Evolutionary conservation across 1,140 invertebrate genomes (phyloP).

Genomic region (Leptopilina clavipes): DNA sequence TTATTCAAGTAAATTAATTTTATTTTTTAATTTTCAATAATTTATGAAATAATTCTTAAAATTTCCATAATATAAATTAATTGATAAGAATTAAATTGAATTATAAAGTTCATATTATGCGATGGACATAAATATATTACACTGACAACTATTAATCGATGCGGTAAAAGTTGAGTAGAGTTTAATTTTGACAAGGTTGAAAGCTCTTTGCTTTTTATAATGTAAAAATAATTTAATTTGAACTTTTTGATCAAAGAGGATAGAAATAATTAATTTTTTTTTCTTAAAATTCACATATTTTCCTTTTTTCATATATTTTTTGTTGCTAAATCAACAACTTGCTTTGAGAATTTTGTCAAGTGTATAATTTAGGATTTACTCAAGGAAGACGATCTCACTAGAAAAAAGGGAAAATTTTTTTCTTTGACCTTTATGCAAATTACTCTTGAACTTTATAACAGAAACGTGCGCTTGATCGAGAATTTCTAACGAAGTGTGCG

Average conservation of each 20-base stretch:
- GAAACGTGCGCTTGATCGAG: slow-evolving; percentile 26
- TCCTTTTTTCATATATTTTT: background rate
- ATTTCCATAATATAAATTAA: no score
- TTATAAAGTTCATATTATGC: background rate
- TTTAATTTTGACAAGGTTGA: background rate
- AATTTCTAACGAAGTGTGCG: background rate
- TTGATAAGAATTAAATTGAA: background rate
- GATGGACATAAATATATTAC: background rate
- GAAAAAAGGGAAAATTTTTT: background rate
- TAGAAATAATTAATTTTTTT: background rate
- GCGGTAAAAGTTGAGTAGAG: background rate
- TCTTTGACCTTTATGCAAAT: slow-evolving; percentile 18
- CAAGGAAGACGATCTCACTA: background rate
- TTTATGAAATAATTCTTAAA: no score
- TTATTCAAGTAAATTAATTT: no score
- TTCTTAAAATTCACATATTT: background rate
- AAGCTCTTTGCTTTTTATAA: slow-evolving; percentile 10
- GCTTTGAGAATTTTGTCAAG: slow-evolving; percentile 2
- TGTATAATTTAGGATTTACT: background rate
- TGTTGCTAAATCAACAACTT: background rate
- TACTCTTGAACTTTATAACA: slow-evolving; percentile 26
- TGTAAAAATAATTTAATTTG: background rate
- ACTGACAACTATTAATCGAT: slow-evolving; percentile 1
- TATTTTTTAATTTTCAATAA: background rate
- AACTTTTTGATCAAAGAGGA: background rate